Evolutionary conservation across 2,888 invertebrate species (phyloP), one percentile per base, ranked within the genome.

Genomic region (Blastobasis lacticolella): DNA sequence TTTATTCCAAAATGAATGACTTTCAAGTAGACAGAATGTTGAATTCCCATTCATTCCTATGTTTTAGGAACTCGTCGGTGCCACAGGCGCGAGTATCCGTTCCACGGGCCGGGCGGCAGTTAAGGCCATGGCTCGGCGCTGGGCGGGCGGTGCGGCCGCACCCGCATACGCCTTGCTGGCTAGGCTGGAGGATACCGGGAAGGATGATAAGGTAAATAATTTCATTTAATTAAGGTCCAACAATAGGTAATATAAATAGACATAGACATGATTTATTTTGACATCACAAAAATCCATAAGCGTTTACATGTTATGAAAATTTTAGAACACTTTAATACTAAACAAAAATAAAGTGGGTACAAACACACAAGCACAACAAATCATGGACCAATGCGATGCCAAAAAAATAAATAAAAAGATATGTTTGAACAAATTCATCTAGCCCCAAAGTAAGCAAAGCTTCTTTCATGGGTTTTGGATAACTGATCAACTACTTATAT

Each of bases 91-190:
- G 48, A 69, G 62, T 62, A 63, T 61, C 57, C 59, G 61, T 45
- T 60, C 67, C 5, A 52, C 67, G 54, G 63, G 63, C 36, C 52
- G 46, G 38, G 61, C 52, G 56, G 71, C 71, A 46, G 66, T 69
- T 46, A 63, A 55, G 6, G 63, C 61, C 10, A 57, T 70, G 10
- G 57, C 53, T 53, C 10, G 37, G 37, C 37, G 51, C 51, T 56
- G 54, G 57, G 50, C 48, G 52, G 41, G 50, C 49, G 45, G 51
- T 51, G 60, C 55, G 54, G 52, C 37, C 49, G 48, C 41, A 57
- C 43, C 52, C 59, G 64, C 49, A 51, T 57, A 46, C 53, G 58
- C 56, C 49, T 52, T 49, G 55, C 64, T 41, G 56, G 62, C 71
- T 52, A 60, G 62, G 64, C 64, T 57, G 54, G 60, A 61, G 40